Conservation (phyloP, 2,113 vertebrate species). For the Tachysurus fulvidraco region DNA sequence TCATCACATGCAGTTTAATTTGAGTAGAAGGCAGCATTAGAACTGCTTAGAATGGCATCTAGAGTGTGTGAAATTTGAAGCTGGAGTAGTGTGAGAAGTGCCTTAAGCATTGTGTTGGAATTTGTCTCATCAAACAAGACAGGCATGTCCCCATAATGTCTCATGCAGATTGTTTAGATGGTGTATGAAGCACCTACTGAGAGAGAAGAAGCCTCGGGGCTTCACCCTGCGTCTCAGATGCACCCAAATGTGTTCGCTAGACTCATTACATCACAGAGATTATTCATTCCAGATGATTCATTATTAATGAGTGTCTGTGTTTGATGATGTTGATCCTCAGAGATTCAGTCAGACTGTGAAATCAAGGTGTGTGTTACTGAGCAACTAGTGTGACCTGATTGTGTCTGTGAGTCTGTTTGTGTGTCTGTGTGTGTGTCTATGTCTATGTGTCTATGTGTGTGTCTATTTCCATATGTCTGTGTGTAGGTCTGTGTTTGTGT, state of each 20-base stretch:
- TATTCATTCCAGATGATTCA: slow-evolving; percentile 24
- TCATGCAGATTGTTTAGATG: background rate
- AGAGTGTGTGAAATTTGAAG: background rate
- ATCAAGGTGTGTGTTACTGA: background rate
- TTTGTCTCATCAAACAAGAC: slow-evolving; percentile 10
- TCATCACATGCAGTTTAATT: background rate
- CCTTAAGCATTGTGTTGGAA: background rate
- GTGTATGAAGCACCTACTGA: background rate
- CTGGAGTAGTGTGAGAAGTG: background rate
- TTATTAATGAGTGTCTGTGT: background rate
- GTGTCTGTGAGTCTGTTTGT: background rate
- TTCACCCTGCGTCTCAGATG: background rate
- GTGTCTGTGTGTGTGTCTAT: background rate
- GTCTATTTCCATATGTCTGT: no score
- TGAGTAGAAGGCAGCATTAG: background rate
- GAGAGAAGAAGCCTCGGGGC: background rate
- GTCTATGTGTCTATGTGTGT: background rate
- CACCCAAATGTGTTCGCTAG: background rate
- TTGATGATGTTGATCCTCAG: background rate
- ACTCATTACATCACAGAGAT: background rate
- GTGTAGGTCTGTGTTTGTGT: background rate
- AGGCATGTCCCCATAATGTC: background rate
- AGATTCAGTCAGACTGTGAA: background rate
- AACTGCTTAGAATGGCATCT: background rate
- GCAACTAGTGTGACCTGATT: background rate